Evolutionary conservation across 2,797 vertebrate genomes (phyloP).

Genomic region (Poecilia wingei): DNA sequence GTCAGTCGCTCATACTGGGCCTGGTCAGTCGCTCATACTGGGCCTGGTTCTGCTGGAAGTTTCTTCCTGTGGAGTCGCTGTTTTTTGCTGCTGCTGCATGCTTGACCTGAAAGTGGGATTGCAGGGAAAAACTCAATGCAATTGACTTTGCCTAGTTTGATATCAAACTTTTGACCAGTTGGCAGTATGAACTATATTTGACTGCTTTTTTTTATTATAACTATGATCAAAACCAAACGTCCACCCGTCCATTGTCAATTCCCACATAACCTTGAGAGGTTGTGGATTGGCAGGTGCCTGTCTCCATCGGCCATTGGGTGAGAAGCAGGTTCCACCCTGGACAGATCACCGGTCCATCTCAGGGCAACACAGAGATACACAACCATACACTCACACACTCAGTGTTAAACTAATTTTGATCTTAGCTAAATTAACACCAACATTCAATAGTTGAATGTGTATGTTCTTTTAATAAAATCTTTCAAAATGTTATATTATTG

Average conservation of each 20-base stretch:
- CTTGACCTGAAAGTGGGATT: not conserved
- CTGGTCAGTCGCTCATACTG: not conserved
- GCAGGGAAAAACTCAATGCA: not conserved
- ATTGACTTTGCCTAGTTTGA: not conserved
- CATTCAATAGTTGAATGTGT: not conserved
- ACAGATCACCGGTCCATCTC: not conserved
- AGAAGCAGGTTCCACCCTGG: not conserved
- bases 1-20: no score
- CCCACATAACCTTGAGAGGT: not conserved
- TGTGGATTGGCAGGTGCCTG: not conserved
- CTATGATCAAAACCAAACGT: not conserved
- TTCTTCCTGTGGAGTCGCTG: not conserved
- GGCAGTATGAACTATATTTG: not conserved
- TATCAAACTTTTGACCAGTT: not conserved
- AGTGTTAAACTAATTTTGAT: no score
- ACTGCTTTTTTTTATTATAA: not conserved
- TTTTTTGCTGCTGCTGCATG: not conserved
- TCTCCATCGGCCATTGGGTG: no score
- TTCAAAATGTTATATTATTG: not conserved
- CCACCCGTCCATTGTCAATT: not conserved
- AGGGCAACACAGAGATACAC: no score
- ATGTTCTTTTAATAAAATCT: not conserved
- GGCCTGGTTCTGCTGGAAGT: not conserved
- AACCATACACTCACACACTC: no score
- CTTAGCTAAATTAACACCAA: not conserved